Conservation (phyloP, 2,888 invertebrate species). For the Agonum fuliginosum region DNA sequence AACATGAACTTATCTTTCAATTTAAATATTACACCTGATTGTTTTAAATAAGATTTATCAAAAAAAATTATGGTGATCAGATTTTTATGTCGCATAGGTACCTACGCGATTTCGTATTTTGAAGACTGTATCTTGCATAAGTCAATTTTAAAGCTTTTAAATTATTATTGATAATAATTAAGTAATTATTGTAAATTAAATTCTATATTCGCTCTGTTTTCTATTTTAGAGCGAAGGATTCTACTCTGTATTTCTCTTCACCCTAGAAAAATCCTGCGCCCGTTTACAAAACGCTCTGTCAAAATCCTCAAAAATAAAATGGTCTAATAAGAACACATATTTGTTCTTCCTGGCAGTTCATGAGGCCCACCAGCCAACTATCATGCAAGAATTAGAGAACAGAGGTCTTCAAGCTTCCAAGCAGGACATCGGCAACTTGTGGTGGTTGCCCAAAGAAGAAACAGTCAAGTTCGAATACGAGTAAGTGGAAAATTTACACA, state of each 20-base stretch:
- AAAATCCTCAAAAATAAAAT: constrained; percentile 66
- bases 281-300: constrained; percentile 64
- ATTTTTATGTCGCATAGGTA: too few relatives aligned
- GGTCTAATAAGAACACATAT: constrained; percentile 64
- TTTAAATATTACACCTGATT: too few relatives aligned
- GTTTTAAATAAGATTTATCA: too few relatives aligned
- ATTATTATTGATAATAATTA: too few relatives aligned
- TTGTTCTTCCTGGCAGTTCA: constrained; percentile 65
- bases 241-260: constrained; percentile 65
- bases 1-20: too few relatives aligned
- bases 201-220: too few relatives aligned
- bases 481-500: constrained; percentile 60
- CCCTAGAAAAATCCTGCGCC: constrained; percentile 65
- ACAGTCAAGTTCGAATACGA: constrained; percentile 60
- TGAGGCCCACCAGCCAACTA: constrained; percentile 62
- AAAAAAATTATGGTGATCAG: too few relatives aligned
- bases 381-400: constrained; percentile 63
- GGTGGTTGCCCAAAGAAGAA: constrained; percentile 63
- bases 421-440: constrained; percentile 58
- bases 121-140: too few relatives aligned
- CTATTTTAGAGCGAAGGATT: background rate
- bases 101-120: too few relatives aligned
- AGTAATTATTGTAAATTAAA: too few relatives aligned
- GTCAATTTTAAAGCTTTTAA: too few relatives aligned
- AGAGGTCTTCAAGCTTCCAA: constrained; percentile 55